Conservation (phyloP, 2,888 invertebrate species). For the Patella depressa region DNA sequence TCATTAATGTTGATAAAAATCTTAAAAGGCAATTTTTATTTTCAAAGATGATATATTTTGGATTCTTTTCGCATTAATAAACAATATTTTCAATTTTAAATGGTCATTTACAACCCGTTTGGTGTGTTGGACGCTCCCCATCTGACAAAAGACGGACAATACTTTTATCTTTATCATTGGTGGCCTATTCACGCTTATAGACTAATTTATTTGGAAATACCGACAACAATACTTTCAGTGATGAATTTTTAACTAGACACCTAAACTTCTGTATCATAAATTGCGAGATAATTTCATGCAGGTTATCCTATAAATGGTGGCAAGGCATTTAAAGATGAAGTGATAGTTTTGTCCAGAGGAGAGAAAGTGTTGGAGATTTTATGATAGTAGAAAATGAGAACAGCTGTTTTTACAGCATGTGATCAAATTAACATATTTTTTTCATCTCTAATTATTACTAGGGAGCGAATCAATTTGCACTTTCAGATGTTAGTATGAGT, state of each 20-base stretch:
- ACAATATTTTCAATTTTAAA: neutral
- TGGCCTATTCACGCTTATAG: neutral
- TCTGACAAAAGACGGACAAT: slow-evolving; percentile 5
- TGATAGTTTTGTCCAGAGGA: neutral
- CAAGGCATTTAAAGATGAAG: neutral
- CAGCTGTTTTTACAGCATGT: slow-evolving; percentile 5
- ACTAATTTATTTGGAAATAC: neutral
- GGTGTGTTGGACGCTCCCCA: neutral
- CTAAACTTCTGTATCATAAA: neutral
- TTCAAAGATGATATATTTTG: too few species aligned
- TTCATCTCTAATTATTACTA: neutral
- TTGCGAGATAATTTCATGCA: slow-evolving; percentile 5
- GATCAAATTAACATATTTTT: slow-evolving; percentile 4
- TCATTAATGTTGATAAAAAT: too few species aligned
- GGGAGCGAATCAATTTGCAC: too few species aligned
- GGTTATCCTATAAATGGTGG: neutral
- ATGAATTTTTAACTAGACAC: neutral
- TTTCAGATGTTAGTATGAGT: too few species aligned
- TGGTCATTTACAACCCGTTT: slow-evolving; percentile 1
- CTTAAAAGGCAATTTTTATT: too few species aligned
- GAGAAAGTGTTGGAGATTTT: slow-evolving; percentile 3
- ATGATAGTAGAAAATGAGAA: slow-evolving; percentile 6
- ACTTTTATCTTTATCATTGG: slow-evolving; percentile 4
- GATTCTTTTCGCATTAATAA: neutral
- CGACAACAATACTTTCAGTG: neutral